Evolutionary conservation across 2,888 invertebrate species (phyloP).

Genomic region (Epirrhoe tristata): DNA sequence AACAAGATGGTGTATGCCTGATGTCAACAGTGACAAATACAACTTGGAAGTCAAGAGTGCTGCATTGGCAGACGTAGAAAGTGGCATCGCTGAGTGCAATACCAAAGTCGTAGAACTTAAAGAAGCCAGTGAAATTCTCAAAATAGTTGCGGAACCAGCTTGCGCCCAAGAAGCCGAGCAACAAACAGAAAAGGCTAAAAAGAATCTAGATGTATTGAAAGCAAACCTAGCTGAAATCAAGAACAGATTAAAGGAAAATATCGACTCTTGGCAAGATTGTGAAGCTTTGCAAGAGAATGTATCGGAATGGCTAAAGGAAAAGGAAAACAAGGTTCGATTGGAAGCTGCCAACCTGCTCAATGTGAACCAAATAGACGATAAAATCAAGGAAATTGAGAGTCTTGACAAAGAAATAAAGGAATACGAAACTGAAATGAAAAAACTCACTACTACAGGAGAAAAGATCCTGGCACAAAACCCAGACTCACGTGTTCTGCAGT

Average conservation of each 20-base stretch:
- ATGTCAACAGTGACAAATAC: constrained; percentile 95
- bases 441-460: constrained; percentile 88
- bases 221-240: constrained; percentile 89
- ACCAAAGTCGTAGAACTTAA: constrained; percentile 88
- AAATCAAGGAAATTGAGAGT: constrained; percentile 87
- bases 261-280: constrained; percentile 92
- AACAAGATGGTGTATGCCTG: constrained; percentile 95
- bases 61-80: constrained; percentile 90
- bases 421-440: constrained; percentile 88
- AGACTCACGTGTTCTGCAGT: constrained; percentile 93
- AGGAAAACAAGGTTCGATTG: constrained; percentile 90
- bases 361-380: constrained; percentile 88
- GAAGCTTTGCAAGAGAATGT: constrained; percentile 91
- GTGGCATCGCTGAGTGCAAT: constrained; percentile 89
- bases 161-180: constrained; percentile 87
- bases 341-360: constrained; percentile 91
- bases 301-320: constrained; percentile 91
- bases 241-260: constrained; percentile 88
- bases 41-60: constrained; percentile 96
- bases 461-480: constrained; percentile 91
- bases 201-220: constrained; percentile 89
- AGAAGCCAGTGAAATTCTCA: constrained; percentile 89
- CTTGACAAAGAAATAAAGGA: constrained; percentile 87
- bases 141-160: constrained; percentile 90
- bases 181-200: constrained; percentile 89